Conservation (phyloP, 2,888 invertebrate species). For the Clanis bilineata region DNA sequence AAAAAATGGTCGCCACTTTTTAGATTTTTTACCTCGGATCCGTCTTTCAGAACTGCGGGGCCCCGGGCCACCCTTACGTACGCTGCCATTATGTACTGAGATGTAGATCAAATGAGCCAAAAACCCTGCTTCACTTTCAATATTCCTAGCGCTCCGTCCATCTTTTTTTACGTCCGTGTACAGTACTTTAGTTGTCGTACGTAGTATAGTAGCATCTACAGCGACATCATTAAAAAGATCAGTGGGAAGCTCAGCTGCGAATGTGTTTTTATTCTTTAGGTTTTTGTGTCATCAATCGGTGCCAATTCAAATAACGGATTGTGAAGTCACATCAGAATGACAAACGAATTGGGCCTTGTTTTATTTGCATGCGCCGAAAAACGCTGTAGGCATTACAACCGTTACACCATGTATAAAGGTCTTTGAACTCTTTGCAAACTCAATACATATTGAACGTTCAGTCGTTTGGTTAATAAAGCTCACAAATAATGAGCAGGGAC, state of each 20-base stretch:
- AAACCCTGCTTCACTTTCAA: too few relatives aligned
- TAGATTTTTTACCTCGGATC: too few relatives aligned
- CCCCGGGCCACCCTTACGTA: too few relatives aligned
- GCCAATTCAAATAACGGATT: not conserved
- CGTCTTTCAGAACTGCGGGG: too few relatives aligned
- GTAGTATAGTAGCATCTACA: too few relatives aligned
- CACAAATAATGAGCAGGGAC: not conserved
- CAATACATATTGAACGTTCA: not conserved
- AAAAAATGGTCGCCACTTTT: too few relatives aligned
- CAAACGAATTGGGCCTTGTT: not conserved
- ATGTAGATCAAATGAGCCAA: too few relatives aligned
- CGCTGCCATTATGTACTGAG: too few relatives aligned
- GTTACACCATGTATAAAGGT: constrained; percentile 1
- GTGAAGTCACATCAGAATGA: not conserved
- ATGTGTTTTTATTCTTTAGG: not conserved
- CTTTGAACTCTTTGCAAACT: constrained; percentile 9
- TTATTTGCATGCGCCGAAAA: not conserved
- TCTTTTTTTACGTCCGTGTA: too few relatives aligned
- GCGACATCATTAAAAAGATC: too few relatives aligned
- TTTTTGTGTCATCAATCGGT: not conserved
- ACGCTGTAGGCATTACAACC: not conserved
- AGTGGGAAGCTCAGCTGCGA: not conserved
- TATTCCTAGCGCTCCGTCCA: too few relatives aligned
- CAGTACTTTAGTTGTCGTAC: too few relatives aligned
- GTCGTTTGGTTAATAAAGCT: not conserved